A percentile compares a stretch with the other conserved stretches of the same genome.
These are phyloP conservation scores for Conus ventricosus DNA, from an alignment of 1,140 invertebrate species.

Conservation along the genomic window DNA sequence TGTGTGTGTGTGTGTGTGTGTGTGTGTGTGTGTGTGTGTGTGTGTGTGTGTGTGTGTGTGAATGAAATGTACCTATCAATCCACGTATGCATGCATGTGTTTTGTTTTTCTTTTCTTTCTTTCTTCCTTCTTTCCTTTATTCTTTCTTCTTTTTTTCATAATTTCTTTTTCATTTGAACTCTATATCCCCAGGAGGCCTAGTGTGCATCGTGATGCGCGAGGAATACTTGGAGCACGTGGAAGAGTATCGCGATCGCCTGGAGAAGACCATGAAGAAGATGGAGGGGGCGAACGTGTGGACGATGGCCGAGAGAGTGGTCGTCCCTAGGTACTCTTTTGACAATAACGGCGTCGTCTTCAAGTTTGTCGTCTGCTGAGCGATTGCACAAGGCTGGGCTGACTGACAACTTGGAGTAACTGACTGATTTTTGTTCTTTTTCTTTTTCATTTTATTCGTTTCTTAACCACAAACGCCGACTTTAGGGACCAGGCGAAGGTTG, in stretches of 20 bases:
- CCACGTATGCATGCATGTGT: too few species aligned
- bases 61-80: not conserved
- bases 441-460: not conserved
- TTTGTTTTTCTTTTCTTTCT: too few species aligned
- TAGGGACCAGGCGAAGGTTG: not conserved
- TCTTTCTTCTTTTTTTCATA: too few species aligned
- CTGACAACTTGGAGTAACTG: not conserved
- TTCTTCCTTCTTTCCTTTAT: too few species aligned
- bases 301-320: constrained; percentile 58
- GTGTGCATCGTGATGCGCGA: constrained; percentile 75
- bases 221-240: constrained; percentile 72
- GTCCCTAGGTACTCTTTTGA: constrained; percentile 67
- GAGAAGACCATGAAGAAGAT: constrained; percentile 70
- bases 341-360: constrained; percentile 63
- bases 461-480: not conserved
- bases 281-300: constrained; percentile 65
- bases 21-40: too few species aligned
- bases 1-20: too few species aligned
- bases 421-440: not conserved
- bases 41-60: constrained; percentile 2
- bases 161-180: not conserved
- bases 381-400: not conserved
- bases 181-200: constrained; percentile 62
- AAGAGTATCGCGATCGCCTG: constrained; percentile 71
- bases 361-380: constrained; percentile 36